phyloP scores from a whole-genome alignment of 2,797 vertebrate genomes.

The Hafferia zeledoni region DNA sequence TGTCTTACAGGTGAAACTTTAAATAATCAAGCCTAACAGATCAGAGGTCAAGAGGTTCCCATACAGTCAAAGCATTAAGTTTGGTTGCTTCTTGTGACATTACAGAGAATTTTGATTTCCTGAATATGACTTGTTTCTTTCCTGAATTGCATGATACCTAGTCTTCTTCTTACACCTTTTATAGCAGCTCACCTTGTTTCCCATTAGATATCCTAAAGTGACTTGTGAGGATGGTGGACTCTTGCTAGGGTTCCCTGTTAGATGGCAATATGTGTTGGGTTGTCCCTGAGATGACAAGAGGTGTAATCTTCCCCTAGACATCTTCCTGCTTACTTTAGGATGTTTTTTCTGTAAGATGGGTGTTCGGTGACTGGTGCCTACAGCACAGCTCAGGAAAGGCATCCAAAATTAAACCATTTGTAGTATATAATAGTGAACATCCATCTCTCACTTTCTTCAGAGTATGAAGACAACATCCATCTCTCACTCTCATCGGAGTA shows the following conservation, averaged over 20 bases:
- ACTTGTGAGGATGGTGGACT: fast-evolving
- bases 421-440: neutral
- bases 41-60: neutral
- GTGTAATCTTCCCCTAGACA: neutral
- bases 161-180: neutral
- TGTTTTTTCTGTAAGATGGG: neutral
- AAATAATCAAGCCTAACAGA: neutral
- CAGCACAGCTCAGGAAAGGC: neutral
- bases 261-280: neutral
- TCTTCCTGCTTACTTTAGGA: neutral
- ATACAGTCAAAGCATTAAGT: neutral
- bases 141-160: neutral
- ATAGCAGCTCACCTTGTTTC: neutral
- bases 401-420: neutral
- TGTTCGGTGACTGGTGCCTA: neutral
- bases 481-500: neutral
- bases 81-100: neutral
- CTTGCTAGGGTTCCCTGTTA: neutral
- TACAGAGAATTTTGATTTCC: neutral
- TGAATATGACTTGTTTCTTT: neutral
- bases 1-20: neutral
- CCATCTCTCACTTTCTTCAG: neutral
- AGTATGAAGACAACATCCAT: neutral
- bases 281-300: neutral
- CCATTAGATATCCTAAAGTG: neutral